Base-by-base conservation (phyloP, 2,888 invertebrate genomes). In the Nomada flava region DNA sequence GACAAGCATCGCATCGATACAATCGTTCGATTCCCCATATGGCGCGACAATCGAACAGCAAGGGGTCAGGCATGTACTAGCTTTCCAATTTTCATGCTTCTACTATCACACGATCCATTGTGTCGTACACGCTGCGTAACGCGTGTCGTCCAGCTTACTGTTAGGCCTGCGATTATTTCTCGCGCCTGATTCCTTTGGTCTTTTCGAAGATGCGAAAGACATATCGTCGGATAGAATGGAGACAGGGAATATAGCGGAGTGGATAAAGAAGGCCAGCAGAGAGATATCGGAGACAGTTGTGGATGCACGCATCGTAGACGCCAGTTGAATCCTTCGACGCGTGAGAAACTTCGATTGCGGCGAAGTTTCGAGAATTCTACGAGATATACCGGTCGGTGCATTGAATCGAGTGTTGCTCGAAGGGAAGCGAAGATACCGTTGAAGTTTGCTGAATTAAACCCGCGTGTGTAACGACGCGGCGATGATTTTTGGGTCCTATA, bases 21-120 rank as follows among this genome's bases (percentile, higher is more conserved):
- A 60, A 83, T 83, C 83, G 83, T 73, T n/a, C 74, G 82, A 83
- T 75, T 71, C 82, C 36, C 82, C 83, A 82, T 83, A 84, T 83
- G 83, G 79, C 72, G 75, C 71, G 81, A 53, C 55, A 20, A 9
- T 10, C 47, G 53, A 42, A 29, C 47, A 2, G 44, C 73, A 47
- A 65, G 65, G 83, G 83, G 83, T 70, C 79, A 83, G 63, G 52
- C 26, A 62, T 47, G 57, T 63, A 29, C 62, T 82, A 68, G 75
- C 83, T 83, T 83, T 83, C 83, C 83, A 78, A 83, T 83, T 83
- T 83, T 83, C 82, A 75, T 78, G 64, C 57, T 65, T 50, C 76
- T n/a, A 52, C 52, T 82, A 83, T 83, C 83, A 52, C 52, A 36
- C 74, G 50, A 82, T 83, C 83, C 78, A 73, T 68, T 36, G 7